phyloP scores from a whole-genome alignment of 2,888 invertebrate genomes.

The Melanotus villosus region DNA sequence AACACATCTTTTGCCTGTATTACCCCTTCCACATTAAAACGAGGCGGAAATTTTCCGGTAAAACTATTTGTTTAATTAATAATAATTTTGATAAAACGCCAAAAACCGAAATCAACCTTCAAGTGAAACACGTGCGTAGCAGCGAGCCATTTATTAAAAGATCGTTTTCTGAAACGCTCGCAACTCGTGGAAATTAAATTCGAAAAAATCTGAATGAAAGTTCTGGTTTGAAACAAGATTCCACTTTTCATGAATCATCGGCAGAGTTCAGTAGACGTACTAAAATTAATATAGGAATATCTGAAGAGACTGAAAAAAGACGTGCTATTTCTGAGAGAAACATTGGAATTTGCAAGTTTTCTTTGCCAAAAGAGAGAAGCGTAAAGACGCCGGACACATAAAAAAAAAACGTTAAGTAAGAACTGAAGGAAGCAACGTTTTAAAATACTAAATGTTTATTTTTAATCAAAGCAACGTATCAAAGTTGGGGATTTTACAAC shows the following conservation, averaged over 20 bases:
- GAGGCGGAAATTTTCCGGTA: neutral
- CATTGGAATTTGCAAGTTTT: slow-evolving; percentile 8
- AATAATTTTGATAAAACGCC: neutral
- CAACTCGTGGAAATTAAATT: neutral
- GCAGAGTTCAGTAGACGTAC: neutral
- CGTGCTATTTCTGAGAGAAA: slow-evolving; percentile 15
- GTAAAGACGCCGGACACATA: neutral
- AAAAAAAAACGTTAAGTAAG: too few species aligned
- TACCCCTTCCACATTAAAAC: neutral
- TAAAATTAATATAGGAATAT: slow-evolving; percentile 15
- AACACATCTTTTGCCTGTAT: neutral
- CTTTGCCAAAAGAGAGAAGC: slow-evolving; percentile 12
- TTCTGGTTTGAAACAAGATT: too few species aligned
- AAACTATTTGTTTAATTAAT: neutral
- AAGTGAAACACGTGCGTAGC: neutral
- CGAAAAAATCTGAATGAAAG: too few species aligned
- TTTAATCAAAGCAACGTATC: neutral
- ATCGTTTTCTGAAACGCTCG: too few species aligned
- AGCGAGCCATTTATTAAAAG: too few species aligned
- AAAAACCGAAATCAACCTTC: neutral
- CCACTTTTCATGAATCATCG: slow-evolving; percentile 3
- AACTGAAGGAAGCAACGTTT: too few species aligned
- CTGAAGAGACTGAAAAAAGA: slow-evolving; percentile 11
- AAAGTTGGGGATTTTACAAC: neutral
- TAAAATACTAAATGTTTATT: slow-evolving; percentile 3